A percentile compares a stretch with the other conserved stretches of the same genome.
Evolutionary conservation across 64 coral and sea anemone genomes (phyloP).

Genomic region (Montipora cactus): DNA sequence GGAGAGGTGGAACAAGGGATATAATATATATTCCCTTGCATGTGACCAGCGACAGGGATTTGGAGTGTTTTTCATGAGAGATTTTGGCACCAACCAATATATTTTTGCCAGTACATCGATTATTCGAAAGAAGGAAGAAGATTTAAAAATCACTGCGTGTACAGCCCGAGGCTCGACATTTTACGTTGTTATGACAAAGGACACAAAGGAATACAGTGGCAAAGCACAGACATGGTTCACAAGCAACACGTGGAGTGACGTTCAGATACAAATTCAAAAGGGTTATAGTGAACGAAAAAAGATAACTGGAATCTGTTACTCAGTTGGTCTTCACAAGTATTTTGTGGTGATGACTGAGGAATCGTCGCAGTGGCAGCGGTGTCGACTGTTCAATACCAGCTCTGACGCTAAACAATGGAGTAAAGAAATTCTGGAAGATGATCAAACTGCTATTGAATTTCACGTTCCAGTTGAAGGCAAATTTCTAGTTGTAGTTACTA

Average conservation of each 20-base stretch:
- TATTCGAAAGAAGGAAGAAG: not conserved
- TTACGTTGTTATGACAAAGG: conserved; percentile 21
- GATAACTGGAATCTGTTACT: conserved; percentile 25
- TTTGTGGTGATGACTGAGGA: conserved; percentile 14
- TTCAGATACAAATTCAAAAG: not conserved
- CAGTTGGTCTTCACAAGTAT: not conserved
- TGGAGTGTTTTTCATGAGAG: not conserved
- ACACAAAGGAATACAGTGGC: conserved; percentile 1
- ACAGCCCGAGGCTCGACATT: not conserved
- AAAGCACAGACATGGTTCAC: not conserved
- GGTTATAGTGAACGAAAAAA: no score
- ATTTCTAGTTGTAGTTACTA: no score
- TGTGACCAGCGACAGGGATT: conserved; percentile 7
- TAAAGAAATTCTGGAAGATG: no score
- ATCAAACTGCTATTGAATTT: no score
- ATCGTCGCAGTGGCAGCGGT: no score
- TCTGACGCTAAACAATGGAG: no score
- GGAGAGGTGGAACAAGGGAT: not conserved
- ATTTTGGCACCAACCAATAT: not conserved
- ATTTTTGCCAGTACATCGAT: not conserved
- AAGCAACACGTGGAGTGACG: not conserved
- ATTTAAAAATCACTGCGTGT: conserved; percentile 3
- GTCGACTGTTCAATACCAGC: no score
- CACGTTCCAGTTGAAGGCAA: no score
- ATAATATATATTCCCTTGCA: not conserved